These are phyloP conservation scores for Polyodon spathula DNA, from an alignment of 2,113 vertebrate species.

Conservation along the genomic window DNA sequence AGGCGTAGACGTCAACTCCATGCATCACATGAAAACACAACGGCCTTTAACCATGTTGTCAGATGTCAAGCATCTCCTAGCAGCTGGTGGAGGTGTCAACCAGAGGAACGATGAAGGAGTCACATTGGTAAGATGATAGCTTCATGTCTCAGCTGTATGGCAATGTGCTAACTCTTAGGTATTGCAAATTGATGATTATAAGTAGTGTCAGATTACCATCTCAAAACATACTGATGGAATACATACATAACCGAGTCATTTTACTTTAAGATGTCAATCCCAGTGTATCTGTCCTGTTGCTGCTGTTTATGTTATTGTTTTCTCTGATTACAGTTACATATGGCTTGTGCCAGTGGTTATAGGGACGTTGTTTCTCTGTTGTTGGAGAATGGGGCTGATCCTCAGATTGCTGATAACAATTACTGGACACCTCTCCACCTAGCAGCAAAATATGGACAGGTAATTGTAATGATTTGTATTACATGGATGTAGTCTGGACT, in stretches of 20 bases:
- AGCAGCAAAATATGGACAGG: slow-evolving; percentile 91
- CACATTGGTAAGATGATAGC: slow-evolving; percentile 66
- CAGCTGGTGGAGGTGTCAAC: slow-evolving; percentile 61
- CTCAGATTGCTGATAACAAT: slow-evolving; percentile 59
- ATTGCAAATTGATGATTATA: neutral
- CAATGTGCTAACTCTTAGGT: neutral
- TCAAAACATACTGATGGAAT: neutral
- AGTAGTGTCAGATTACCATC: neutral
- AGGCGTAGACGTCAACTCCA: slow-evolving; percentile 73
- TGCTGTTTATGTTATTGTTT: slow-evolving; percentile 9
- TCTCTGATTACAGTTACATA: slow-evolving; percentile 63
- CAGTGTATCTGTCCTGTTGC: slow-evolving; percentile 4
- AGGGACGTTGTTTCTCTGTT: slow-evolving; percentile 69
- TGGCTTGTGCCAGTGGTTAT: slow-evolving; percentile 83
- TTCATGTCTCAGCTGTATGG: neutral
- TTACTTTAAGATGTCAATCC: too few species aligned
- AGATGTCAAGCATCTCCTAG: slow-evolving; percentile 71
- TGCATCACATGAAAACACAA: slow-evolving; percentile 75
- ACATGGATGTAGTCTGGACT: too few species aligned
- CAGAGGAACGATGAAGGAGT: slow-evolving; percentile 78
- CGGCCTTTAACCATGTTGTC: slow-evolving; percentile 70
- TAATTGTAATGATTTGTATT: slow-evolving; percentile 31
- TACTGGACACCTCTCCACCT: slow-evolving; percentile 87
- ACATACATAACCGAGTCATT: too few species aligned
- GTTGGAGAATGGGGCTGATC: slow-evolving; percentile 68